Conservation (phyloP, 2,888 invertebrate species). For the Tetramorium bicarinatum region DNA sequence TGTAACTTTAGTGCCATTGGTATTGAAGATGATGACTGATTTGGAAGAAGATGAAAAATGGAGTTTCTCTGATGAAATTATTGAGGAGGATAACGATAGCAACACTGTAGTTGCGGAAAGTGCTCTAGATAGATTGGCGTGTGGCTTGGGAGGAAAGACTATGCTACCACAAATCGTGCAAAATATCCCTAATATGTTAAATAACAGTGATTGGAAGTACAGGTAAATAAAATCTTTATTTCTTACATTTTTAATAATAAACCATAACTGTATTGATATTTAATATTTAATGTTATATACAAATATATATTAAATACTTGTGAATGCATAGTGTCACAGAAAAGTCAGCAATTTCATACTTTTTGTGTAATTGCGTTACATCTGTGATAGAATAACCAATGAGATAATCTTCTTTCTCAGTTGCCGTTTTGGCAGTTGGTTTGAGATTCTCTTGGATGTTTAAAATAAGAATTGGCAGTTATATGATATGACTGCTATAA, state of each 20-base stretch:
- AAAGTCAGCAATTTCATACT: constrained; percentile 80
- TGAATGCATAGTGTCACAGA: constrained; percentile 71
- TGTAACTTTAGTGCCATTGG: constrained; percentile 92
- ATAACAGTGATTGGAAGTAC: constrained; percentile 93
- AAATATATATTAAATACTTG: neutral
- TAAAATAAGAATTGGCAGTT: constrained; percentile 73
- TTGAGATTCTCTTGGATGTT: constrained; percentile 68
- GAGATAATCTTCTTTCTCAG: constrained; percentile 65
- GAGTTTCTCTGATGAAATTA: constrained; percentile 94
- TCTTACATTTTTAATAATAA: neutral
- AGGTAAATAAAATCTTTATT: constrained; percentile 85
- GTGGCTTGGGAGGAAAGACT: constrained; percentile 97
- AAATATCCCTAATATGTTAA: constrained; percentile 95
- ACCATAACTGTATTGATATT: neutral
- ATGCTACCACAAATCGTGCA: constrained; percentile 96
- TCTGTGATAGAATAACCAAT: constrained; percentile 80
- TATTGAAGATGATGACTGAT: constrained; percentile 98
- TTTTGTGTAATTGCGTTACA: constrained; percentile 79
- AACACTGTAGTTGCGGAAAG: constrained; percentile 98
- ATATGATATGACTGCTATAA: constrained; percentile 67
- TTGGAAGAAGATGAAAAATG: constrained; percentile 97
- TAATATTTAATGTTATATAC: neutral
- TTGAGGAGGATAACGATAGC: constrained; percentile 97
- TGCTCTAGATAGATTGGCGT: constrained; percentile 98
- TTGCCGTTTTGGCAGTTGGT: constrained; percentile 76